Evolutionary conservation across 2,113 vertebrate species (phyloP).

Genomic region (Hyla sarda): DNA sequence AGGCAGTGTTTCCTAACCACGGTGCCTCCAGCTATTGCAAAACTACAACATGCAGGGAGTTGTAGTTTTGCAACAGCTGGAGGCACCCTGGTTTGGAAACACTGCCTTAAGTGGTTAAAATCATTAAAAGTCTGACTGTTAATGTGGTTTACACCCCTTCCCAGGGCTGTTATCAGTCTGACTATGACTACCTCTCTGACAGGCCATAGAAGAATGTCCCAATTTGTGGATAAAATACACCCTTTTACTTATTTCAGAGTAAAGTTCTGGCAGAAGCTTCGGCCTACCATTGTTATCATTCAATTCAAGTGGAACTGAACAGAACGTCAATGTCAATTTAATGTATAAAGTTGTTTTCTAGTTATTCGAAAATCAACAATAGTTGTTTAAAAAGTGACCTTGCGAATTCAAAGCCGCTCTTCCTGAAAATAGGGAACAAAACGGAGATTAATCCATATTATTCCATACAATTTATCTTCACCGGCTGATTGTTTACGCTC

Average conservation of each 20-base stretch:
- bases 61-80: too few species aligned
- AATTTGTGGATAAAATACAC: neutral
- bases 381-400: conserved; percentile 4
- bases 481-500: neutral
- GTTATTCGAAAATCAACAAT: neutral
- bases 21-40: too few species aligned
- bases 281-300: neutral
- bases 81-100: too few species aligned
- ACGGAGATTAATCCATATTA: neutral
- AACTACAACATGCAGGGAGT: too few species aligned
- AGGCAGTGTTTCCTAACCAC: too few species aligned
- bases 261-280: neutral
- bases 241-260: neutral
- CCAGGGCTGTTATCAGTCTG: too few species aligned
- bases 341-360: conserved; percentile 10
- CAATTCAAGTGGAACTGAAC: conserved; percentile 27
- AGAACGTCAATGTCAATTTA: conserved; percentile 42
- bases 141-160: too few species aligned
- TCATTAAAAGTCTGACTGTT: too few species aligned
- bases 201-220: neutral
- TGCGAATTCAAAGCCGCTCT: neutral
- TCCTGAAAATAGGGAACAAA: conserved; percentile 7
- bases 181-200: too few species aligned
- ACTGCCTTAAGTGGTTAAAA: too few species aligned
- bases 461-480: neutral